Evolutionary conservation across 2,797 vertebrate species (phyloP).

Genomic region (Pogoniulus pusillus): DNA sequence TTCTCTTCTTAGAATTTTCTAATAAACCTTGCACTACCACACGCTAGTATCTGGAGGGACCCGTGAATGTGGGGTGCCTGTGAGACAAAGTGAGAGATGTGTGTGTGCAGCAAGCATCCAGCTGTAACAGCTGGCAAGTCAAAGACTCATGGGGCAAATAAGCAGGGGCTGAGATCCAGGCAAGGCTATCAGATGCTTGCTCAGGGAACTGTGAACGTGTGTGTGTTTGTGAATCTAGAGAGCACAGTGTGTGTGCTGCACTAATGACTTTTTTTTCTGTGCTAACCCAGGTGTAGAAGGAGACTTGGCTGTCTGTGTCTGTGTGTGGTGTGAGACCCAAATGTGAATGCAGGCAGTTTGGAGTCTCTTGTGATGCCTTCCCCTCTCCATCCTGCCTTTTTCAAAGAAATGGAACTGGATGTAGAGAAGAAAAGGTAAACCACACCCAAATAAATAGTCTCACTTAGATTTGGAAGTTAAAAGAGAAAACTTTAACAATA

Average conservation of each 20-base stretch:
- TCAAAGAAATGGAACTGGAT: no score
- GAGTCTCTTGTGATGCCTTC: no score
- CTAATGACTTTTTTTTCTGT: not conserved
- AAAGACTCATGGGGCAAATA: rapidly evolving
- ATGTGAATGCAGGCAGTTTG: no score
- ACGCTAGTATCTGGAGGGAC: not conserved
- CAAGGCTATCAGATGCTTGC: not conserved
- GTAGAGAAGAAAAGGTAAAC: no score
- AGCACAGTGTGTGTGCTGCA: not conserved
- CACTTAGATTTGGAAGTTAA: no score
- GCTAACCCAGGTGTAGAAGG: not conserved
- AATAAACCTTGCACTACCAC: no score
- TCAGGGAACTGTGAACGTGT: rapidly evolving
- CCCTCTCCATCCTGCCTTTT: no score
- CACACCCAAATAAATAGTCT: no score
- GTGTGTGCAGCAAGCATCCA: rapidly evolving
- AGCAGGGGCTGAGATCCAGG: rapidly evolving
- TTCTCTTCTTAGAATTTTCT: no score
- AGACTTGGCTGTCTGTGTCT: rapidly evolving
- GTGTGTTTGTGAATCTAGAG: not conserved
- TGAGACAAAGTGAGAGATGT: not conserved
- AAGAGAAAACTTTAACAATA: no score
- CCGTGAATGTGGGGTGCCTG: rapidly evolving
- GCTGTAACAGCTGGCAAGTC: rapidly evolving
- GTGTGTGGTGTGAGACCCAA: not conserved